Evolutionary conservation across 2,888 invertebrate species (phyloP), one percentile per base, ranked within the genome.

Genomic region (Apamea monoglypha): DNA sequence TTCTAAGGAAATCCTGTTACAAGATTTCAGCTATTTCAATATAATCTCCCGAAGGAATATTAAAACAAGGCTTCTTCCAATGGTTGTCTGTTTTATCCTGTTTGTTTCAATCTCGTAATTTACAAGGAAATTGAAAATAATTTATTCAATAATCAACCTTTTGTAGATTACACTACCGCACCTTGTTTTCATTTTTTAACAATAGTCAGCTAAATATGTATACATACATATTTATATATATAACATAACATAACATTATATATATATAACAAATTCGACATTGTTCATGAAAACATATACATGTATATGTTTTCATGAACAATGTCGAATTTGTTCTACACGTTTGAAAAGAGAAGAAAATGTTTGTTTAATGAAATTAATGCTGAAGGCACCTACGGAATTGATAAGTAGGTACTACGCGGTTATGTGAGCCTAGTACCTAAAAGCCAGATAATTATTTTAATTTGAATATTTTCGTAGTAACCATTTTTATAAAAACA

Each of bases 101-200:
- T 25, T 69, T 68, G 40, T 3, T 47, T 47, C 1, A 44, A 68
- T 44, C 14, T 21, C 36, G 16, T 25, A 44, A 56, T 63, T 76
- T 78, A 63, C n/a, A 18, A 29, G 36, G 44, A 80, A 74, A 63
- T 75, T 69, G 56, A 29, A 56, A 36, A 80, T 81, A 47, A 80
- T 64, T 80, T 64, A 76, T 81, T 76, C 53, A 81, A 69, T 69
- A 76, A 32, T 75, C 63, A 56, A 75, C 68, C 80, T 80, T 64
- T 69, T 80, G 68, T 56, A 69, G 53, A 12, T 16, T 44, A 76
- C 12, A 63, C 76, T 63, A 69, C 10, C 16, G 21, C 16, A 1
- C 10, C 4, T 47, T 25, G 36, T 36, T 75, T 56, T 80, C 44
- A 68, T 75, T 53, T 14, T 47, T 18, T 53, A 80, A 80, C 68